A percentile compares a stretch with the other conserved stretches of the same genome.
Conservation (phyloP, 1,140 invertebrate genomes). For the Philopotamus ludificatus region DNA sequence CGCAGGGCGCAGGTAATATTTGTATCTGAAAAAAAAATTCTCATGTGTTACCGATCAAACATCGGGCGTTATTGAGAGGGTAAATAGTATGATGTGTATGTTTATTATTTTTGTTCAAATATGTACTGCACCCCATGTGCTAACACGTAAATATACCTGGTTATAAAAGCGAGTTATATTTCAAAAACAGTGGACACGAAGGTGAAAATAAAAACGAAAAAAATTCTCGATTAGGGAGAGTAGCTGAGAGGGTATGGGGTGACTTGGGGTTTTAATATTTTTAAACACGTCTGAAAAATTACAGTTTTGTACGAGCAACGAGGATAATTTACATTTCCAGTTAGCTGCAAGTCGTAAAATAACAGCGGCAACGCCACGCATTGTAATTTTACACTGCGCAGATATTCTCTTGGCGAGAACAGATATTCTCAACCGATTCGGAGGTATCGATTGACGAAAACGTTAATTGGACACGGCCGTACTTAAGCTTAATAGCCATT, state of each 20-base stretch:
- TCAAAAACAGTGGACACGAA: slow-evolving; percentile 21
- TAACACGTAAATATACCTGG: slow-evolving; percentile 23
- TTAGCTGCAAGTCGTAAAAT: slow-evolving; percentile 8
- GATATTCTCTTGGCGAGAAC: too few relatives aligned
- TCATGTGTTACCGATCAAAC: too few relatives aligned
- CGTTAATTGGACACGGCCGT: not conserved
- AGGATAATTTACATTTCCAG: slow-evolving; percentile 24
- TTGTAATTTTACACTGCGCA: not conserved
- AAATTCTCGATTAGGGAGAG: not conserved
- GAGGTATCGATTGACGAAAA: not conserved
- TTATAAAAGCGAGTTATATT: slow-evolving; percentile 25
- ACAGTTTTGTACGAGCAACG: slow-evolving; percentile 9
- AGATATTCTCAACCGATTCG: too few relatives aligned
- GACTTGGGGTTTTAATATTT: slow-evolving; percentile 11
- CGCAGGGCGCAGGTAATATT: slow-evolving; percentile 12
- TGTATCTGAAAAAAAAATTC: too few relatives aligned
- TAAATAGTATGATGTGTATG: too few relatives aligned
- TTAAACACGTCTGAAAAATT: slow-evolving; percentile 22
- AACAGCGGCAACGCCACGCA: not conserved
- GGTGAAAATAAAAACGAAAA: slow-evolving; percentile 9
- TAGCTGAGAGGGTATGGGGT: not conserved
- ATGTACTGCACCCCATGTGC: slow-evolving; percentile 7
- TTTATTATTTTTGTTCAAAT: too few relatives aligned
- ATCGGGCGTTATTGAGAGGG: too few relatives aligned
- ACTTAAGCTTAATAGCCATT: not conserved